Percentiles rank a stretch among this genome's conserved stretches.
phyloP scores from a whole-genome alignment of 2,797 vertebrate genomes.

The Pangasius djambal region DNA sequence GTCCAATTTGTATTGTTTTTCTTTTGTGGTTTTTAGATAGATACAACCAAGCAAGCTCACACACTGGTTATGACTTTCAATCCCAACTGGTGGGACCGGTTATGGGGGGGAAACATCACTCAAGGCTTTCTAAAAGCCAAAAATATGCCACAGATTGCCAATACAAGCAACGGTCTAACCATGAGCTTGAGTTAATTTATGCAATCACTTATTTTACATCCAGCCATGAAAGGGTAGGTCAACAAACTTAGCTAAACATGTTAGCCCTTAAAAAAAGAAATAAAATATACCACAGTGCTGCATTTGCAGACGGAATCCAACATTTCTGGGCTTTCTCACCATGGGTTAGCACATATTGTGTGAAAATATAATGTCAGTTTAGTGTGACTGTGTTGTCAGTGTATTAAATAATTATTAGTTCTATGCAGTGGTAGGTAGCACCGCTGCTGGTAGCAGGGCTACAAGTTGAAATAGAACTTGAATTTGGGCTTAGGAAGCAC shows the following conservation, averaged over 20 bases:
- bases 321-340: background rate
- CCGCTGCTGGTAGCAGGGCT: background rate
- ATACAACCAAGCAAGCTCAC: background rate
- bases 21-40: background rate
- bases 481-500: background rate
- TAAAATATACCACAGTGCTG: background rate
- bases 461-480: background rate
- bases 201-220: slow-evolving; percentile 8
- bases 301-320: background rate
- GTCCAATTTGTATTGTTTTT: background rate
- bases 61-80: background rate
- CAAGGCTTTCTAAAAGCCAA: background rate
- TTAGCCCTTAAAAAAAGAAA: background rate
- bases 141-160: background rate
- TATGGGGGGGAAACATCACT: background rate
- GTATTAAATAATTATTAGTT: background rate
- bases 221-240: background rate
- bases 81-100: background rate
- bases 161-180: background rate
- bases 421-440: background rate
- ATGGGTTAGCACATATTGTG: background rate
- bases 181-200: background rate
- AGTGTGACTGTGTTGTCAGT: background rate
- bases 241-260: background rate
- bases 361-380: background rate